These are phyloP conservation scores for Coboldia fuscipes DNA, from an alignment of 1,140 invertebrate genomes.

Conservation along the genomic window DNA sequence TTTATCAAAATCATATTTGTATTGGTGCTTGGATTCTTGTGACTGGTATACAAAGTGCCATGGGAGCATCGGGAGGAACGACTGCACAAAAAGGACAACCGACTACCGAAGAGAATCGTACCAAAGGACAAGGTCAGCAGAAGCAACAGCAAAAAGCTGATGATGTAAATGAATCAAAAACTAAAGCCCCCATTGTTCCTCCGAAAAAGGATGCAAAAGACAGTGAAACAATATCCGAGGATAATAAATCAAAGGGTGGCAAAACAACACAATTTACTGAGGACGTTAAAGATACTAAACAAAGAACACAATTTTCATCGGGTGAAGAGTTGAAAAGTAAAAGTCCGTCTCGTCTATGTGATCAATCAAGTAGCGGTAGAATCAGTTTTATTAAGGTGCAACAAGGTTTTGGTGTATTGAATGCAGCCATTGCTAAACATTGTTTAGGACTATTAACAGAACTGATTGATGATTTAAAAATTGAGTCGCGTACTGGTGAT, in stretches of 20 bases:
- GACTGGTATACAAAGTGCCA: conserved; percentile 54
- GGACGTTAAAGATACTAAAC: conserved; percentile 37
- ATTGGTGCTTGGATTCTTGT: conserved; percentile 72
- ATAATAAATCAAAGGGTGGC: too few relatives aligned
- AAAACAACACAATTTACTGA: conserved; percentile 21
- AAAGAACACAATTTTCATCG: conserved; percentile 28
- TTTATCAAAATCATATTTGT: conserved; percentile 73
- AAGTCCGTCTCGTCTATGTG: neutral
- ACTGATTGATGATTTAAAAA: conserved; percentile 43
- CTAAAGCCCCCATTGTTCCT: conserved; percentile 24
- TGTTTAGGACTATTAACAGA: conserved; percentile 40
- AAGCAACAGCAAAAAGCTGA: conserved; percentile 6
- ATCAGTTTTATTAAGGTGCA: conserved; percentile 27
- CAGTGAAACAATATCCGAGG: too few relatives aligned
- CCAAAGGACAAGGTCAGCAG: too few relatives aligned
- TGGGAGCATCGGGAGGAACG: conserved; percentile 20
- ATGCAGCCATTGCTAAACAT: conserved; percentile 55
- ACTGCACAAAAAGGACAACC: conserved; percentile 10
- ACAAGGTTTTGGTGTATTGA: conserved; percentile 62
- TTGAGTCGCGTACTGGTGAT: conserved; percentile 31
- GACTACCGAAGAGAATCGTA: neutral
- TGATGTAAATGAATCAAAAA: conserved; percentile 8
- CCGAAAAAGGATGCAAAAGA: too few relatives aligned
- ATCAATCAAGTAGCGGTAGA: conserved; percentile 15
- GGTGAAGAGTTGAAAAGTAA: conserved; percentile 3